Evolutionary conservation across 2,113 vertebrate species (phyloP).

Genomic region (Myocastor coypus): DNA sequence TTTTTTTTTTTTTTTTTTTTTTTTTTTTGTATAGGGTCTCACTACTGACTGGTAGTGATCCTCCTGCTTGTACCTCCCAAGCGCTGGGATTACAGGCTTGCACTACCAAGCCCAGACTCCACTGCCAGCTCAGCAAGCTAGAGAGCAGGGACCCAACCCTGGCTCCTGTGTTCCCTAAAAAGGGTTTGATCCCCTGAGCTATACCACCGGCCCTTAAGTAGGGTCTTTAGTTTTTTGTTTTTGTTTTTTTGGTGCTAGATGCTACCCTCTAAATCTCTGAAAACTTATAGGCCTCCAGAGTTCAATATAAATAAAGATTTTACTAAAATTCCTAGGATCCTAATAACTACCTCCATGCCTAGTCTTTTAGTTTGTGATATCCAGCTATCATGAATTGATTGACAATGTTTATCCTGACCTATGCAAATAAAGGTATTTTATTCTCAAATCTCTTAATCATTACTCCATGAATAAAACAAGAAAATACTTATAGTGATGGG

Average conservation of each 20-base stretch:
- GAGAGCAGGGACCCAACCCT: no score
- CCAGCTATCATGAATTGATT: background rate
- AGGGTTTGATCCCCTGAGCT: no score
- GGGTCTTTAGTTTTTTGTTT: no score
- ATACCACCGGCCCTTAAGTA: no score
- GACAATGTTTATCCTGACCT: background rate
- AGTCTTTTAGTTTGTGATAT: background rate
- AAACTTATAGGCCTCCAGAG: background rate
- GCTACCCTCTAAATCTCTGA: background rate
- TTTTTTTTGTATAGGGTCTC: no score
- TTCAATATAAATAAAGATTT: background rate
- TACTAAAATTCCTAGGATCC: background rate
- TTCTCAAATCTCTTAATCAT: constrained; percentile 30
- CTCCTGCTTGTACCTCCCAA: no score
- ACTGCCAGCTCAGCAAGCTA: no score
- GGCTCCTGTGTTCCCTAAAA: no score
- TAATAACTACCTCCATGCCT: constrained; percentile 1
- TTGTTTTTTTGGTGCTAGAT: background rate
- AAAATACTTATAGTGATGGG: background rate
- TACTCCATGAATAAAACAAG: constrained; percentile 36
- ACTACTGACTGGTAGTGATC: no score
- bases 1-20: no score
- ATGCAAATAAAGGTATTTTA: constrained; percentile 17
- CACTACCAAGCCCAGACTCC: no score
- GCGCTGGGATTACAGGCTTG: no score